Evolutionary conservation across 1,140 invertebrate species (phyloP), one percentile per base, ranked within the genome.

Genomic region (Cryptotermes secundus): DNA sequence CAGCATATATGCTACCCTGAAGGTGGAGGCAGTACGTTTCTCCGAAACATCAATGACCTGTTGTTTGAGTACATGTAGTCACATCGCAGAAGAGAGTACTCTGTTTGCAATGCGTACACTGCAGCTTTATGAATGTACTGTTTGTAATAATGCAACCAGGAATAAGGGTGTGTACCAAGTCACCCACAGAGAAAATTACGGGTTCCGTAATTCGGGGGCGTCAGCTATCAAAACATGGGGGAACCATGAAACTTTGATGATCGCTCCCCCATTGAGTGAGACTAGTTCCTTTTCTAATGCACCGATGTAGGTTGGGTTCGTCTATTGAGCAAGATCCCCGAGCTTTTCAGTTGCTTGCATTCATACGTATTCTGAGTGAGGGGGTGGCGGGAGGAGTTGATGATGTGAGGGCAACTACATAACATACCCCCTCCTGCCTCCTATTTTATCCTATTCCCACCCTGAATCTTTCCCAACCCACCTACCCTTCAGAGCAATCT

Each of bases 231-330:
- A 84, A 84, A 84, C 84, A 84, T 59, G 84, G 45, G 59, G 80
- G 80, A 65, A 45, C 81, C 81, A 84, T 84, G 84, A 84, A 84
- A 84, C 84, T 84, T 84, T 84, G 84, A 84, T 84, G 84, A 84
- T 82, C 84, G 36, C 34, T 80, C 80, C 80, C 84, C 72, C 72
- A 34, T 38, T 38, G 79, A 84, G 83, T 14, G 83, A 26, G 26
- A 36, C n/a, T 36, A 36, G 34, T 79, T 65, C 83, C 83, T 35
- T 35, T 35, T 36, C 34, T 35, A 31, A 45, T 45, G 7, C 81
- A 1, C 53, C 34, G 45, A n/a, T 53, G 53, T 31, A 26, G 31
- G 34, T 35, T 24, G 42, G 0, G 53, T 34, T 80, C 49, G 3
- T 53, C 53, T 79, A 83, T 83, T 83, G 22, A 83, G 22, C 83